Conservation (phyloP, 2,797 vertebrate genomes). For the Chloroceryle amazona region DNA sequence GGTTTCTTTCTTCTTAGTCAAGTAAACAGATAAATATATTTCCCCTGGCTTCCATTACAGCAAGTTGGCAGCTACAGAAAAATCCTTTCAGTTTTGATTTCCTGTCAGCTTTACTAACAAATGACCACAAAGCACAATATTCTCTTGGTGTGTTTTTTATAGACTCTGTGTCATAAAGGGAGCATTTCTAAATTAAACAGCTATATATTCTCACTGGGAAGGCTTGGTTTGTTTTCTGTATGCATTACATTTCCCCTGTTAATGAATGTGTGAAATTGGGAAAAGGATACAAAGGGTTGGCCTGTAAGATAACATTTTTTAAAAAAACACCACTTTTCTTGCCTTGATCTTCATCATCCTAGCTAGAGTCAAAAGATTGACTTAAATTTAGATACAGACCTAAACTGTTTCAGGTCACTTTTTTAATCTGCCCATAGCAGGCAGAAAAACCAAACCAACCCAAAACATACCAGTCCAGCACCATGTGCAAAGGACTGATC, state of each 20-base stretch:
- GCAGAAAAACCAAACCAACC: not conserved
- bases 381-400: not conserved
- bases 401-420: not conserved
- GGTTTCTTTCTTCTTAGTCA: constrained; percentile 60
- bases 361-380: not conserved
- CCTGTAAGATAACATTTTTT: not conserved
- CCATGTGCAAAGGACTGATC: not conserved
- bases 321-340: not conserved
- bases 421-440: not conserved
- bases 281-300: not conserved
- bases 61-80: constrained; percentile 54
- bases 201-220: constrained; percentile 15
- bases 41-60: constrained; percentile 61
- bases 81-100: constrained; percentile 71
- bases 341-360: not conserved
- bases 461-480: not conserved
- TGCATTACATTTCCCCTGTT: not conserved
- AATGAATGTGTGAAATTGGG: constrained; percentile 13
- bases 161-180: constrained; percentile 27
- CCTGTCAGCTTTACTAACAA: constrained; percentile 61
- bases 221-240: not conserved
- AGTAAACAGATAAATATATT: constrained; percentile 73
- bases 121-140: constrained; percentile 15
- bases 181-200: constrained; percentile 1
- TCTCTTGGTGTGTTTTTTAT: constrained; percentile 56